A percentile compares a stretch with the other conserved stretches of the same genome.
Conservation (phyloP, 2,797 vertebrate genomes). For the Tragopan temminckii region DNA sequence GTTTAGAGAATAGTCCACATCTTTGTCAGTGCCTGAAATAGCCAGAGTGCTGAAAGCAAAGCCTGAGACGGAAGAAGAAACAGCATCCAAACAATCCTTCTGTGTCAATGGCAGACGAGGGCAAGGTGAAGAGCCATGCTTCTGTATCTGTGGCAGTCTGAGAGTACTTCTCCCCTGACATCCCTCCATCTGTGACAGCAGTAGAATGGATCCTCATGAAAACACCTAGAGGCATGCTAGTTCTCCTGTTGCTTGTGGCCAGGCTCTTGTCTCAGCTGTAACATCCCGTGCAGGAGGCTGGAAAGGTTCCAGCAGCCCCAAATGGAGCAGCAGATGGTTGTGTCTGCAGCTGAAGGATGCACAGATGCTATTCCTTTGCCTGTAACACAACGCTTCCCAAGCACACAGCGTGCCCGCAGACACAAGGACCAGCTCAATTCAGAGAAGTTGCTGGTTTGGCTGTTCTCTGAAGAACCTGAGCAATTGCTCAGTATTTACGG, state of each 20-base stretch:
- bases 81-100: background rate
- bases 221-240: background rate
- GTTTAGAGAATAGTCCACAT: background rate
- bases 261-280: slow-evolving; percentile 28
- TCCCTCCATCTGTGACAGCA: background rate
- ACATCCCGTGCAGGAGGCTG: slow-evolving; percentile 1
- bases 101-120: background rate
- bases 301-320: slow-evolving; percentile 50
- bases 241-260: background rate
- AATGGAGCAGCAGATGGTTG: slow-evolving; percentile 72
- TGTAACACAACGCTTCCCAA: slow-evolving; percentile 30
- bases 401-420: slow-evolving; percentile 54
- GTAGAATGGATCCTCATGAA: background rate
- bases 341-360: slow-evolving; percentile 64
- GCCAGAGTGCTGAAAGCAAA: background rate
- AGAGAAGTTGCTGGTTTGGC: background rate
- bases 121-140: background rate
- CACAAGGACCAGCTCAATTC: background rate
- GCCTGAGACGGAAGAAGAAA: background rate
- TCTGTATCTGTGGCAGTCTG: background rate
- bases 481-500: background rate
- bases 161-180: background rate
- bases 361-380: slow-evolving; percentile 55
- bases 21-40: slow-evolving; percentile 17
- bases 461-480: slow-evolving; percentile 12